These are phyloP conservation scores for Penaeus monodon DNA, from an alignment of 2,888 invertebrate species.

Conservation along the genomic window DNA sequence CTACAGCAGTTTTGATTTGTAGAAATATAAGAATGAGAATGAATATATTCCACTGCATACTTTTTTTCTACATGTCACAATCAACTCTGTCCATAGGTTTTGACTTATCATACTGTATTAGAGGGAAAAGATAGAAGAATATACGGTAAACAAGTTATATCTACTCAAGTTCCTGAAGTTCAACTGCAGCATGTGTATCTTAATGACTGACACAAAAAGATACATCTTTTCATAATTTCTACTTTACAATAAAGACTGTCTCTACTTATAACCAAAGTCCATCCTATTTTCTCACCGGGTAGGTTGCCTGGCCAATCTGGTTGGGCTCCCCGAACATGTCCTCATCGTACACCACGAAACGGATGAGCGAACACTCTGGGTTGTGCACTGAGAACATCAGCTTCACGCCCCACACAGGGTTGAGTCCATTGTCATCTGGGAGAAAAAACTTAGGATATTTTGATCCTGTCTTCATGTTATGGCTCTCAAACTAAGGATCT, in stretches of 20 bases:
- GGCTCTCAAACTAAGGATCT: neutral
- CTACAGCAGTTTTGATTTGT: too few relatives aligned
- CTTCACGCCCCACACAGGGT: slow-evolving; percentile 91
- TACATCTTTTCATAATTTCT: neutral
- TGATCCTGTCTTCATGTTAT: too few relatives aligned
- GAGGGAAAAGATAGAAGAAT: too few relatives aligned
- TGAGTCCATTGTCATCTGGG: slow-evolving; percentile 87
- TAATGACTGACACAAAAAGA: neutral
- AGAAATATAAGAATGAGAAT: too few relatives aligned
- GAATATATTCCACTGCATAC: too few relatives aligned
- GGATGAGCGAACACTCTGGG: slow-evolving; percentile 85
- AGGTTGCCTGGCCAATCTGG: slow-evolving; percentile 96
- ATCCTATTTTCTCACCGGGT: slow-evolving; percentile 73
- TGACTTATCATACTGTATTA: too few relatives aligned
- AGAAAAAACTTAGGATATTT: neutral
- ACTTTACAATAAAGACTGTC: neutral
- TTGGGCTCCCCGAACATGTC: slow-evolving; percentile 97
- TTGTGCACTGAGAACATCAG: slow-evolving; percentile 86
- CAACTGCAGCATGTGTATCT: neutral
- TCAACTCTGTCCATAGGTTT: too few relatives aligned
- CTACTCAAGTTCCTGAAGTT: neutral
- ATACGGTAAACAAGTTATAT: neutral
- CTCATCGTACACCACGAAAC: slow-evolving; percentile 93
- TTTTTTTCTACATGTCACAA: too few relatives aligned
- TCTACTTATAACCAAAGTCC: too few relatives aligned